Base-by-base conservation (phyloP, 2,113 vertebrate genomes). In the Numida meleagris region DNA sequence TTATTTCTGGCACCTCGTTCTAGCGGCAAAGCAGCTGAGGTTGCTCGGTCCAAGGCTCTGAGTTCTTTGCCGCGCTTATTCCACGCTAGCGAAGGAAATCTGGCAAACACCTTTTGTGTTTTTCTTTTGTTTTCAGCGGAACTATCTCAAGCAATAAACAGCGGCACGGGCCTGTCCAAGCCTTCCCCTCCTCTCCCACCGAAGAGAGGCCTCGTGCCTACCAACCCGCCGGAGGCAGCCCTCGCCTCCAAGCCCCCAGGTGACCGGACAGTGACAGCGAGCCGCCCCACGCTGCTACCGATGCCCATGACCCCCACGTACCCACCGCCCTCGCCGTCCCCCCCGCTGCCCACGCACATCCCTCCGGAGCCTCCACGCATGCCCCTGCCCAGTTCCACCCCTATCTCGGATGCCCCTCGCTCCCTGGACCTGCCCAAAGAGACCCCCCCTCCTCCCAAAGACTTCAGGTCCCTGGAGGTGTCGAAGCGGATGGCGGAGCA, bases 121-220 rank as follows among this genome's bases (percentile, higher is more conserved):
- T 70, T 9, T 85, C 63, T 89, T 82, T 33, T n/a, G 31, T 87
- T 93, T 94, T 5, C 97, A 99, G 99, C 98, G 82, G 99, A 99
- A 96, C 98, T 99, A 76, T 97, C 97, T 25, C 99, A 99, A 86
- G 97, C 97, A 80, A 91, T 98, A 15, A 96, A 96, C 96, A 96
- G 98, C 95, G 88, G 98, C 90, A 93, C 98, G 66, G 25, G 96
- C 62, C 81, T 98, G 74, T 89, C 98, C 79, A 99, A 99, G 95
- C 99, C 99, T 15, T 99, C 99, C 23, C 99, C 99, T 29, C 99
- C 99, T 14, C 98, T 99, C 96, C 99, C 99, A 25, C 98, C 98
- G 0, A 99, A 99, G 95, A 98, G 99, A 95, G 99, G 98, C 85
- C 97, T 98, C 55, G 97, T 98, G 1, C 96, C 99, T 67, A 98